Conservation (phyloP, 2,113 vertebrate genomes). For the Platysteira castanea region DNA sequence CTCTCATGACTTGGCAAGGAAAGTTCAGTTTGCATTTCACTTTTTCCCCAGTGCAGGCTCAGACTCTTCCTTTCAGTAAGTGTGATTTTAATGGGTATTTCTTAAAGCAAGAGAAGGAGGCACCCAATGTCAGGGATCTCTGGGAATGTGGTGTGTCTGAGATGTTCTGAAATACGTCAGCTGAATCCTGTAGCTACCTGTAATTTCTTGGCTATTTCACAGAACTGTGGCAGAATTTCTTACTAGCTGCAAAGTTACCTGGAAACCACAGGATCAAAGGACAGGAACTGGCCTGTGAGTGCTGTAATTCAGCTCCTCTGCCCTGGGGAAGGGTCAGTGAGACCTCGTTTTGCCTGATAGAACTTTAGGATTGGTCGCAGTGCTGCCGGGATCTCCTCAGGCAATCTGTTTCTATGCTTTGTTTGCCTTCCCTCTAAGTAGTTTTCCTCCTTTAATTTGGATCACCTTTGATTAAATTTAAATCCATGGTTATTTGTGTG, state of each 20-base stretch:
- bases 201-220: neutral
- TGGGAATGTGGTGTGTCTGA: neutral
- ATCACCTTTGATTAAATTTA: neutral
- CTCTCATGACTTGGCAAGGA: neutral
- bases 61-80: neutral
- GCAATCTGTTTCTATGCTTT: neutral
- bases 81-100: neutral
- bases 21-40: neutral
- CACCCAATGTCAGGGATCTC: neutral
- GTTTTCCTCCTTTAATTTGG: neutral
- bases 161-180: neutral
- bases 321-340: neutral
- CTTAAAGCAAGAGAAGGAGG: neutral
- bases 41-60: neutral
- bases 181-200: neutral
- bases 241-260: neutral
- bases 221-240: neutral
- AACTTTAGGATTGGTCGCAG: rapidly evolving
- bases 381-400: neutral
- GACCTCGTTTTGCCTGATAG: neutral
- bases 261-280: neutral
- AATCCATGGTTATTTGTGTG: neutral
- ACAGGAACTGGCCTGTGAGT: rapidly evolving
- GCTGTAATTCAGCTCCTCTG: neutral
- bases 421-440: neutral